Evolutionary conservation across 2,797 vertebrate species (phyloP).

Genomic region (Valencia hispanica): DNA sequence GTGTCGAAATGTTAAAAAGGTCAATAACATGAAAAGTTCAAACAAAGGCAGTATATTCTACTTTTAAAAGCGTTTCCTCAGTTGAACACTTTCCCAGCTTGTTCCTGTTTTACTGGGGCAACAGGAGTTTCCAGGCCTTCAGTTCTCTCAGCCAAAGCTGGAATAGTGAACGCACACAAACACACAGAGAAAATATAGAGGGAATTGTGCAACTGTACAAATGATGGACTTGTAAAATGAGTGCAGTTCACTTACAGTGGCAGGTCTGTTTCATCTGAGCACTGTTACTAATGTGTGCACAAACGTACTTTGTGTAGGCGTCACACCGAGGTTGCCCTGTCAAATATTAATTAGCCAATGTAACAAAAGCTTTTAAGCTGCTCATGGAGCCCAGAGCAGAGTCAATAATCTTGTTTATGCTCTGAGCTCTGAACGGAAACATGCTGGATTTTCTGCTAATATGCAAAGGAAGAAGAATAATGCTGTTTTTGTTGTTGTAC

Average conservation of each 20-base stretch:
- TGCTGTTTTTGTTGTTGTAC: neutral
- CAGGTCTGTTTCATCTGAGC: slow-evolving; percentile 8
- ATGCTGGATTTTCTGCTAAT: slow-evolving; percentile 1
- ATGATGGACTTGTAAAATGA: slow-evolving; percentile 30
- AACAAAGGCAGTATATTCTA: neutral
- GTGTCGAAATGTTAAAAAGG: neutral
- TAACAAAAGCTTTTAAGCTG: slow-evolving; percentile 26
- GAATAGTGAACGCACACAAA: slow-evolving; percentile 22
- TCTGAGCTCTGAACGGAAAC: slow-evolving; percentile 5
- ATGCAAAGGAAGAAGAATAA: neutral
- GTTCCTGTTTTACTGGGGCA: slow-evolving; percentile 21
- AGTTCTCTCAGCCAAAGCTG: slow-evolving; percentile 26
- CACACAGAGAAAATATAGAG: slow-evolving; percentile 17
- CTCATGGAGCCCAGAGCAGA: neutral
- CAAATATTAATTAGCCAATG: slow-evolving; percentile 58
- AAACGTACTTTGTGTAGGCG: neutral
- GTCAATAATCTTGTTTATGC: slow-evolving; percentile 22
- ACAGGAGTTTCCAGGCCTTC: slow-evolving; percentile 40
- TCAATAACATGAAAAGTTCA: neutral
- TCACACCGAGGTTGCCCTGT: slow-evolving; percentile 6
- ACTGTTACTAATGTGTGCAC: neutral
- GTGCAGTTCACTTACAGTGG: slow-evolving; percentile 7
- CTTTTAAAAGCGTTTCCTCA: neutral
- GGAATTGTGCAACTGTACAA: slow-evolving; percentile 46
- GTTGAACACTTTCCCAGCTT: neutral